phyloP scores from a whole-genome alignment of 2,113 vertebrate genomes.

The Serilophus lunatus region DNA sequence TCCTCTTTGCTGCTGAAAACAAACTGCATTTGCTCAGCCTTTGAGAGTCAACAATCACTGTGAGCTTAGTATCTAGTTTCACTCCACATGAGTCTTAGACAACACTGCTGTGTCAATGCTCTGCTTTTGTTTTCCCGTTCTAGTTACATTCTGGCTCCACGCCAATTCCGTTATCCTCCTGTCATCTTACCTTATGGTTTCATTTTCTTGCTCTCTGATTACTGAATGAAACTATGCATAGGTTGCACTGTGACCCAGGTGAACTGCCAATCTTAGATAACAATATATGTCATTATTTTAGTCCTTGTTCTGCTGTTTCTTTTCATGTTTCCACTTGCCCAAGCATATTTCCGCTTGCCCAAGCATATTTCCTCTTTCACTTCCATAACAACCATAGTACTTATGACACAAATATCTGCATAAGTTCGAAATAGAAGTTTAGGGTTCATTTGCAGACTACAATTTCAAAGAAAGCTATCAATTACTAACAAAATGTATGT shows the following conservation, averaged over 20 bases:
- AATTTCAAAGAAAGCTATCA: neutral
- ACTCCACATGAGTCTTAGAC: neutral
- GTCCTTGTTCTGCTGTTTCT: neutral
- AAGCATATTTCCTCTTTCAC: neutral
- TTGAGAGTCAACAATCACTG: neutral
- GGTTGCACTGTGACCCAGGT: neutral
- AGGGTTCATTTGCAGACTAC: neutral
- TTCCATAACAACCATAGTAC: neutral
- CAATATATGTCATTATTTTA: neutral
- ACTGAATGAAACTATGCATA: neutral
- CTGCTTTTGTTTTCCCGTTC: neutral
- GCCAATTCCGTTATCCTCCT: neutral
- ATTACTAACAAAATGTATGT: neutral
- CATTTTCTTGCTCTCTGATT: neutral
- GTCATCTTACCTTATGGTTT: neutral
- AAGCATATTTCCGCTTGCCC: neutral
- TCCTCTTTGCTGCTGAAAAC: neutral
- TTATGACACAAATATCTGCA: accelerated
- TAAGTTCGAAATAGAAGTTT: neutral
- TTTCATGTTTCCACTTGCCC: neutral
- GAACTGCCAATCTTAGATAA: neutral
- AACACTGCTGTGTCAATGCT: neutral
- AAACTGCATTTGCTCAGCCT: neutral
- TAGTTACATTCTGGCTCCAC: neutral
- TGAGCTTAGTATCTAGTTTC: neutral